Percentiles rank a stretch among this genome's conserved stretches.
Conservation (phyloP, 2,797 vertebrate genomes). For the Micromesistius poutassou region DNA sequence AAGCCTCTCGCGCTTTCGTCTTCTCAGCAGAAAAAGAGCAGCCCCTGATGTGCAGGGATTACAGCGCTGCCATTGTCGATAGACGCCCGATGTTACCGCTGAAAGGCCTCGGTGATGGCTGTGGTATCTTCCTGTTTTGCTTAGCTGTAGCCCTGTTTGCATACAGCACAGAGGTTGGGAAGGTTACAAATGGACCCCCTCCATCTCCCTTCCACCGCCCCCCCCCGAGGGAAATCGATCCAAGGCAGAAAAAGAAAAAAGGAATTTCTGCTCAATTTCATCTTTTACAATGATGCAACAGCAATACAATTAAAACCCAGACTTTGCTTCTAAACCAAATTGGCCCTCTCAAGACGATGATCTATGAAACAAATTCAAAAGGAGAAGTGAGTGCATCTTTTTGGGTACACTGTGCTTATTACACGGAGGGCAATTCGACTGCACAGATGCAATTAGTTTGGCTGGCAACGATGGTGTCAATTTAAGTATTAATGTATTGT, state of each 20-base stretch:
- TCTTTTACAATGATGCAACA: slow-evolving; percentile 48
- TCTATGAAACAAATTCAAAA: slow-evolving; percentile 12
- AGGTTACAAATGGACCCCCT: slow-evolving; percentile 31
- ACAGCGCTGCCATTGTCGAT: slow-evolving; percentile 44
- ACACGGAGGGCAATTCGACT: background rate
- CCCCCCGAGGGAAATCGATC: slow-evolving; percentile 63
- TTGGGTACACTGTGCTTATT: slow-evolving; percentile 16
- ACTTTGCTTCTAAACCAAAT: slow-evolving; percentile 49
- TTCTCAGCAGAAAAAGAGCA: too few relatives aligned
- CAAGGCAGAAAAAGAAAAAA: slow-evolving; percentile 63
- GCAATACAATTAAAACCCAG: slow-evolving; percentile 68
- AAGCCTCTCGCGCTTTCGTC: background rate
- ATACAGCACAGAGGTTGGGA: slow-evolving; percentile 48
- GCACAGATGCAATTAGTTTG: slow-evolving; percentile 23
- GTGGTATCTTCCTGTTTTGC: slow-evolving; percentile 36
- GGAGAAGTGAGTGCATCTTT: slow-evolving; percentile 36
- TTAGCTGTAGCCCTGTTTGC: slow-evolving; percentile 28
- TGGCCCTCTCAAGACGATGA: slow-evolving; percentile 45
- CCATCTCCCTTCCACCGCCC: slow-evolving; percentile 39
- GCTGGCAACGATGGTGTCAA: slow-evolving; percentile 12
- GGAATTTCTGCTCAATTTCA: slow-evolving; percentile 70
- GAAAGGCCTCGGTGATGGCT: slow-evolving; percentile 43
- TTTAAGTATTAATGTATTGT: background rate
- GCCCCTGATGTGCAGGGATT: too few relatives aligned
- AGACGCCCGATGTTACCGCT: slow-evolving; percentile 24